These are phyloP conservation scores for Phalloptychus januarius DNA, from an alignment of 2,797 vertebrate genomes.

Conservation along the genomic window DNA sequence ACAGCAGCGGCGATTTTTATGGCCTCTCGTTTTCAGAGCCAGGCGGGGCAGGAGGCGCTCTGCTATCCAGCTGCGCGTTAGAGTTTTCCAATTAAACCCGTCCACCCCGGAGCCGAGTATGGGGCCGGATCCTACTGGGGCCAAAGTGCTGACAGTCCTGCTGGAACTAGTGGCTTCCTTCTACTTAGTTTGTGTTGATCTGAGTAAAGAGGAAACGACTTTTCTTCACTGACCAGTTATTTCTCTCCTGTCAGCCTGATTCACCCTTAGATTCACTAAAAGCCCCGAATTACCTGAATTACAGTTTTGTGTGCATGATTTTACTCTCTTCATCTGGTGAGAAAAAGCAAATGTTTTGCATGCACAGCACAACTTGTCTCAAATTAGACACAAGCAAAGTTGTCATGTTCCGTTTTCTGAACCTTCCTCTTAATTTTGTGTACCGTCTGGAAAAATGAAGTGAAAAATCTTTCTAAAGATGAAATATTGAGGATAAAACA, in stretches of 20 bases:
- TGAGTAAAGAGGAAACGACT: conserved; percentile 26
- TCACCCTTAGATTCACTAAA: conserved; percentile 34
- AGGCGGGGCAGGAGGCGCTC: conserved; percentile 57
- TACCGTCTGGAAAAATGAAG: conserved; percentile 7
- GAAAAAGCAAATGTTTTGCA: conserved; percentile 4
- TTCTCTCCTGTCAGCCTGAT: conserved; percentile 26
- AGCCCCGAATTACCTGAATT: conserved; percentile 33
- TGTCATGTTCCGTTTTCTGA: conserved; percentile 16
- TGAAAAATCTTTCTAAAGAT: conserved; percentile 15
- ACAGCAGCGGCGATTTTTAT: conserved; percentile 38
- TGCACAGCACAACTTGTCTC: not conserved
- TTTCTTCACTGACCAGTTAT: conserved; percentile 49
- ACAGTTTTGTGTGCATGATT: conserved; percentile 8
- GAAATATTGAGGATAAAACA: conserved; percentile 10
- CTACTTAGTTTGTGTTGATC: conserved; percentile 40
- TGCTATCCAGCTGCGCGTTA: conserved; percentile 71
- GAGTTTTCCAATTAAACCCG: conserved; percentile 76
- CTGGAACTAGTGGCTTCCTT: conserved; percentile 66
- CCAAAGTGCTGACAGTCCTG: conserved; percentile 74
- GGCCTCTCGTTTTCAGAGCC: conserved; percentile 58
- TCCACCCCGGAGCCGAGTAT: conserved; percentile 65
- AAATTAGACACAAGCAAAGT: conserved; percentile 7
- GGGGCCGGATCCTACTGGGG: conserved; percentile 69
- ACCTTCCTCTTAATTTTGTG: conserved; percentile 17
- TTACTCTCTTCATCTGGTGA: conserved; percentile 5